A percentile compares a stretch with the other conserved stretches of the same genome.
Conservation (phyloP, 2,888 invertebrate genomes). For the Hypomecis punctinalis region DNA sequence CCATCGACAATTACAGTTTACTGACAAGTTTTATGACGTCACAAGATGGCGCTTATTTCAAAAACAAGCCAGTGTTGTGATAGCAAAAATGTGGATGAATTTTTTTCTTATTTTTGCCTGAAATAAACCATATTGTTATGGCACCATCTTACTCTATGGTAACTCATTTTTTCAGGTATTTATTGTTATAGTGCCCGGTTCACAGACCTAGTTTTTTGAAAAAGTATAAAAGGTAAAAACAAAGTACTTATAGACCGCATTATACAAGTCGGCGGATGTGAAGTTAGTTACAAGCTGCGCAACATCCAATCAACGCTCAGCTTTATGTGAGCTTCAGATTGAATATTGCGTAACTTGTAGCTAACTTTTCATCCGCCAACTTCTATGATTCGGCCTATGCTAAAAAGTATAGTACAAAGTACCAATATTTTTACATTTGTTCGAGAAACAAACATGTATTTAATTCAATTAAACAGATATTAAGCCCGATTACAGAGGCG, state of each 20-base stretch:
- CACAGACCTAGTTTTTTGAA: slow-evolving; percentile 16
- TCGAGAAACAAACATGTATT: neutral
- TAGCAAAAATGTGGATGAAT: slow-evolving; percentile 12
- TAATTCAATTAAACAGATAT: neutral
- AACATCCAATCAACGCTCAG: too few relatives aligned
- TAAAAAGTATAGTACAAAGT: too few relatives aligned
- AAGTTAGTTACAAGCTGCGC: too few relatives aligned
- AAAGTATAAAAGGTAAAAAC: neutral
- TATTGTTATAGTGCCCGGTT: slow-evolving; percentile 29
- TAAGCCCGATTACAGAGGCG: neutral
- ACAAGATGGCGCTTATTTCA: slow-evolving; percentile 55
- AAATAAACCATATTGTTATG: slow-evolving; percentile 68
- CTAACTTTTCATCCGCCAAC: too few relatives aligned
- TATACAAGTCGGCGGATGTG: too few relatives aligned
- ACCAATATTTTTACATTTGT: too few relatives aligned
- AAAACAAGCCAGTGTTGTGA: slow-evolving; percentile 13
- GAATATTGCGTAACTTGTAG: too few relatives aligned
- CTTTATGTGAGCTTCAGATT: too few relatives aligned
- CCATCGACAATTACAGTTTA: slow-evolving; percentile 49
- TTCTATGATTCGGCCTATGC: too few relatives aligned
- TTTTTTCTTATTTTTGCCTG: slow-evolving; percentile 4
- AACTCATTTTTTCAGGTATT: slow-evolving; percentile 76
- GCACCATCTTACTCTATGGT: slow-evolving; percentile 82
- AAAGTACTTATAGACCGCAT: too few relatives aligned
- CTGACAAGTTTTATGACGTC: slow-evolving; percentile 23